Evolutionary conservation across 2,888 invertebrate species (phyloP).

Genomic region (Lasioglossum calceatum): DNA sequence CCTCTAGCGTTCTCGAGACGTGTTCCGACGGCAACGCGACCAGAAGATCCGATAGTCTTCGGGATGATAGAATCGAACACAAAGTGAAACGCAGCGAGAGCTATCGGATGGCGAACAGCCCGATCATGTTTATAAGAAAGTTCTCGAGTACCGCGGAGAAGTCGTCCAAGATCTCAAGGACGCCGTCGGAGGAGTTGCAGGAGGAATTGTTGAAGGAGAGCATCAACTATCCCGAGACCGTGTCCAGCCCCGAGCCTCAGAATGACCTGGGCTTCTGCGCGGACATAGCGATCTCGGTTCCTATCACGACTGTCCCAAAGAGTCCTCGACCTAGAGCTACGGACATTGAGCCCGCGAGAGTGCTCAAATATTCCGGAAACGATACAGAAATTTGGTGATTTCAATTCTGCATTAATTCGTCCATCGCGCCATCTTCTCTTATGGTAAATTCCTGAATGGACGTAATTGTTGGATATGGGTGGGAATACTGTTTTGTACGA

Average conservation of each 20-base stretch:
- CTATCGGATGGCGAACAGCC: constrained; percentile 92
- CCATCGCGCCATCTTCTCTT: background rate
- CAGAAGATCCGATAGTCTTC: constrained; percentile 27
- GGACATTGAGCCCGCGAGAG: constrained; percentile 88
- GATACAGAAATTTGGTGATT: constrained; percentile 92
- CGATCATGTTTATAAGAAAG: constrained; percentile 88
- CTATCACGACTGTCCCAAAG: constrained; percentile 77
- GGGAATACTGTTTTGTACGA: background rate
- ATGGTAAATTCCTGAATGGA: background rate
- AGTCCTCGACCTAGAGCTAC: constrained; percentile 88
- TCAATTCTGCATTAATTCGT: background rate
- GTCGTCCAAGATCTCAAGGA: constrained; percentile 78
- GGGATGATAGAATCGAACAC: constrained; percentile 67
- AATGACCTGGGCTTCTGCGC: constrained; percentile 82
- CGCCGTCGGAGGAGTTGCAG: constrained; percentile 81
- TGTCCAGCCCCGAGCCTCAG: constrained; percentile 84
- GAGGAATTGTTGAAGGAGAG: constrained; percentile 87
- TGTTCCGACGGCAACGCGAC: constrained; percentile 15
- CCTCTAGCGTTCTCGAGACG: constrained; percentile 21
- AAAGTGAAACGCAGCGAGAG: constrained; percentile 93
- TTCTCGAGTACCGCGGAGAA: constrained; percentile 75
- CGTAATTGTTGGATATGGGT: too few species aligned
- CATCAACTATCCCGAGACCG: constrained; percentile 90
- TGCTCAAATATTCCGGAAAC: constrained; percentile 88
- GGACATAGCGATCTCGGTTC: constrained; percentile 67